Conservation (phyloP, 2,888 invertebrate genomes). For the Bombyx huttoni region DNA sequence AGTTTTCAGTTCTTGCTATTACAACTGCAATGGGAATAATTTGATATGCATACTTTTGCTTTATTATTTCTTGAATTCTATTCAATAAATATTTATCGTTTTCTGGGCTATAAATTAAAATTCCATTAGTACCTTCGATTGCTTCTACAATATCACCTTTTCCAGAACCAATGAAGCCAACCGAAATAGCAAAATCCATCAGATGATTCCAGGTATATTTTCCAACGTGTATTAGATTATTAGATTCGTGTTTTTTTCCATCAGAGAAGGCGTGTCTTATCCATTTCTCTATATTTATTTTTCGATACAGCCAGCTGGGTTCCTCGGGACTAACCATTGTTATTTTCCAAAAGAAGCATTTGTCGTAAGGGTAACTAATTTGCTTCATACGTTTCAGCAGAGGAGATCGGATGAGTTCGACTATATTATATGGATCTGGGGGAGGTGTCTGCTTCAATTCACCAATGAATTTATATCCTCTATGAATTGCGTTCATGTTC, state of each 20-base stretch:
- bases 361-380: constrained; percentile 51
- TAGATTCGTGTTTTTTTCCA: constrained; percentile 35
- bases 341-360: constrained; percentile 74
- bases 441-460: constrained; percentile 36
- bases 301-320: constrained; percentile 46
- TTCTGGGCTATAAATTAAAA: constrained; percentile 47
- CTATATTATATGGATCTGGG: constrained; percentile 45
- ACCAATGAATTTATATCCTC: constrained; percentile 49
- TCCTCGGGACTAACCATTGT: constrained; percentile 71
- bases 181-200: constrained; percentile 60
- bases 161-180: constrained; percentile 36
- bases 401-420: constrained; percentile 57
- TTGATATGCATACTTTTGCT: constrained; percentile 49
- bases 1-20: constrained; percentile 27
- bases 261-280: constrained; percentile 57
- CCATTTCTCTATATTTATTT: constrained; percentile 60
- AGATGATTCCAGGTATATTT: constrained; percentile 62
- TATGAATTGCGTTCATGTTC: constrained; percentile 54
- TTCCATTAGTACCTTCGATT: constrained; percentile 54
- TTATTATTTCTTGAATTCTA: constrained; percentile 36
- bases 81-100: constrained; percentile 25
- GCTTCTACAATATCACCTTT: constrained; percentile 29
- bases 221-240: constrained; percentile 43
- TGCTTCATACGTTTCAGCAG: constrained; percentile 60
- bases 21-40: constrained; percentile 52